Evolutionary conservation across 2,113 vertebrate species (phyloP).

Genomic region (Toxotes chatareus): DNA sequence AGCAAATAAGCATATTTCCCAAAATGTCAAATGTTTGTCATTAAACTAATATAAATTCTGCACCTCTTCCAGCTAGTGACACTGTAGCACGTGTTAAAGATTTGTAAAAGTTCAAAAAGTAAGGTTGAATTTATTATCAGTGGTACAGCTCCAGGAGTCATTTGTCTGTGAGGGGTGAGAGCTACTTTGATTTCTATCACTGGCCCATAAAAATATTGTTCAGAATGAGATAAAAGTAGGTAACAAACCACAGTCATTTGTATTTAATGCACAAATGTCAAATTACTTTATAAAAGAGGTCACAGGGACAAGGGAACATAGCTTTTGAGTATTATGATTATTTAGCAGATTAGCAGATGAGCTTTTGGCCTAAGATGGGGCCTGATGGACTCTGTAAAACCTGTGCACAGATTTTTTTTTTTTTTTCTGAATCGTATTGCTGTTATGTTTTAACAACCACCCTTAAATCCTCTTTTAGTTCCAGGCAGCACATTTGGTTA

Average conservation of each 20-base stretch:
- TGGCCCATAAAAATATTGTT: not conserved
- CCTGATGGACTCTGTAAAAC: conserved; percentile 32
- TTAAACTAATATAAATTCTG: not conserved
- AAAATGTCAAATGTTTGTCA: too few relatives aligned
- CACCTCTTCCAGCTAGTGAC: not conserved
- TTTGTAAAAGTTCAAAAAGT: too few relatives aligned
- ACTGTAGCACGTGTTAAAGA: not conserved
- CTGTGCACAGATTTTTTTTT: conserved; percentile 35
- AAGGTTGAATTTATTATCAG: not conserved
- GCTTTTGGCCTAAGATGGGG: conserved; percentile 27
- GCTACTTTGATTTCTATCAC: not conserved
- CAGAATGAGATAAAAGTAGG: not conserved
- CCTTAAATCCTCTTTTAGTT: conserved; percentile 30
- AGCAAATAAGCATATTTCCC: not conserved
- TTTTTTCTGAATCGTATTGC: conserved; percentile 6
- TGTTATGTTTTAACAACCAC: conserved; percentile 26
- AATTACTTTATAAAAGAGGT: conserved; percentile 41
- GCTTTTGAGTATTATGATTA: conserved; percentile 48
- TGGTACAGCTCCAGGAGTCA: not conserved
- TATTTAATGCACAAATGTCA: conserved; percentile 26
- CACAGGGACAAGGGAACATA: conserved; percentile 32
- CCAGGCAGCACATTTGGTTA: conserved; percentile 32
- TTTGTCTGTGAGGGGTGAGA: not conserved
- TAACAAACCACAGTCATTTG: conserved; percentile 18
- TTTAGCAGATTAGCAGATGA: conserved; percentile 60